phyloP scores from a whole-genome alignment of 2,888 invertebrate species.

The Erebia palarica region DNA sequence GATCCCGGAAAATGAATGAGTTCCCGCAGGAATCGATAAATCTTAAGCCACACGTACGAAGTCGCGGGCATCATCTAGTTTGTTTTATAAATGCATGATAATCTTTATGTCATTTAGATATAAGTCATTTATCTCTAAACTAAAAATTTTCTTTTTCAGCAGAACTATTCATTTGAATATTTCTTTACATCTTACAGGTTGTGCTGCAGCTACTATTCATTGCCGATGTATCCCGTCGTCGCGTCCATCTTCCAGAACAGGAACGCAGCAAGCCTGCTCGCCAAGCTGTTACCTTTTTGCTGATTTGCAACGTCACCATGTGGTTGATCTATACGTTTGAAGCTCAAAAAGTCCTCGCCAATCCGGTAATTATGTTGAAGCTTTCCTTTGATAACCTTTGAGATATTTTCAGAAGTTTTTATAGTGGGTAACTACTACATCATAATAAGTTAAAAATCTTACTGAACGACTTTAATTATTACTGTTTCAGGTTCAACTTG shows the following conservation, averaged over 20 bases:
- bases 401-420: no score
- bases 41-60: no score
- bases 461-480: background rate
- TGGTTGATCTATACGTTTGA: constrained; percentile 98
- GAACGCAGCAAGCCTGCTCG: constrained; percentile 97
- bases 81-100: no score
- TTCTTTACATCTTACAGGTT: constrained; percentile 78
- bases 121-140: no score
- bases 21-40: no score
- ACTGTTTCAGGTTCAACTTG: constrained; percentile 86
- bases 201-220: constrained; percentile 97
- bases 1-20: no score
- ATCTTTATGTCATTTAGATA: no score
- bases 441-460: background rate
- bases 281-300: constrained; percentile 96
- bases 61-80: no score
- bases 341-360: constrained; percentile 95
- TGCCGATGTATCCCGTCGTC: constrained; percentile 94
- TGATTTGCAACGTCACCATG: constrained; percentile 98
- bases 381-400: background rate
- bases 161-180: background rate
- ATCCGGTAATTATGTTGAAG: constrained; percentile 86
- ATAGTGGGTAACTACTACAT: no score
- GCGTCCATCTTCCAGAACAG: constrained; percentile 95
- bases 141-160: background rate